Evolutionary conservation across 2,113 vertebrate genomes (phyloP), one percentile per base, ranked within the genome.

Genomic region (Malurus elegans): DNA sequence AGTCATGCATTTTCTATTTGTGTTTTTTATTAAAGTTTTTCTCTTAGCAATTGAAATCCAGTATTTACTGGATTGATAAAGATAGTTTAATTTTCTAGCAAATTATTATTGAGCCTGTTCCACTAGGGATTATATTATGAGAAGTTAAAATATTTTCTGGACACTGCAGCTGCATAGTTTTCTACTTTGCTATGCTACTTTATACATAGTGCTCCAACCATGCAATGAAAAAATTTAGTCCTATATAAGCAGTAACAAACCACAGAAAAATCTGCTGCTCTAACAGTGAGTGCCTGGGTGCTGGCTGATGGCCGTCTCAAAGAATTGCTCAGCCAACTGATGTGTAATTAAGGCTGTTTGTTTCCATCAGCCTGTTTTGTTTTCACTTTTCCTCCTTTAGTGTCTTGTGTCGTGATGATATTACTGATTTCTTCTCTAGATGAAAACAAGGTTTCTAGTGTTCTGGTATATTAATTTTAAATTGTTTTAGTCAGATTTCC

Each of bases 1-100:
- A 91, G 2, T 6, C 0, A 5, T 20, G 4, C 56, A 4, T 1
- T 6, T 42, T 53, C n/a, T 48, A 12, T 67, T n/a, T 11, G 8
- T 40, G 2, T 0, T 6, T 54, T 40, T 76, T 47, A n/a, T 17
- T 1, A 1, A 36, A 36, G 10, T 75, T 91, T 79, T 75, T 6
- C 21, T 79, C 17, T 12, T 62, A 53, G 16, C 45, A 72, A n/a
- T 64, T 64, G 28, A 60, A 72, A 20, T 62, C 7, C 29, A n/a
- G 18, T 60, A 25, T 23, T 64, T 10, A 45, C 25, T 56, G 51
- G 16, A 47, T 50, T 17, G 58, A 15, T 53, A 79, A 44, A 29
- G 12, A 16, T 23, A 44, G 18, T 47, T 70, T 44, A 29, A 48
- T 67, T 79, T 86, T 86, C 10, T 71, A 50, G 7, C 1, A 5